These are phyloP conservation scores for Engystomops pustulosus DNA, from an alignment of 2,113 vertebrate genomes.

Conservation along the genomic window DNA sequence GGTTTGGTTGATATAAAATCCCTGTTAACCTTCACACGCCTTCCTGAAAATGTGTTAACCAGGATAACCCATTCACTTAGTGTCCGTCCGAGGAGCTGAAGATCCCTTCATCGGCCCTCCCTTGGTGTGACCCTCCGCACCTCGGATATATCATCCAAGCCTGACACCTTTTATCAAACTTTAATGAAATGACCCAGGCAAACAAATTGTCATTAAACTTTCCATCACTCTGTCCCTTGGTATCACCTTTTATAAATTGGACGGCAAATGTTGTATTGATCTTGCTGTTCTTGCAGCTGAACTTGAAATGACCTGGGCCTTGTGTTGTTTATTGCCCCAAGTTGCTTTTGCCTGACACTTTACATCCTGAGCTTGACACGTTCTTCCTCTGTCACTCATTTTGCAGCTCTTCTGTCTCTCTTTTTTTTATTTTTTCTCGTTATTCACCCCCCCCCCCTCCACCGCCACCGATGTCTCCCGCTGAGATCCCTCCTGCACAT, in stretches of 20 bases:
- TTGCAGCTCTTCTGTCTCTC: neutral
- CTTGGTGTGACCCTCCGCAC: slow-evolving; percentile 79
- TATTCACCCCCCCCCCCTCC: neutral
- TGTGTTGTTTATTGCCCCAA: slow-evolving; percentile 86
- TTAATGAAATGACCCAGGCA: slow-evolving; percentile 86
- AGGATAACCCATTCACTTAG: slow-evolving; percentile 16
- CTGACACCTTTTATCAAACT: slow-evolving; percentile 94
- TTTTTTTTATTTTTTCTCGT: neutral
- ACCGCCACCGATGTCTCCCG: neutral
- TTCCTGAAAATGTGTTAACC: slow-evolving; percentile 34
- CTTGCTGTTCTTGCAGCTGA: slow-evolving; percentile 85
- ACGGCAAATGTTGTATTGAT: slow-evolving; percentile 94
- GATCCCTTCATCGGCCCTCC: slow-evolving; percentile 66
- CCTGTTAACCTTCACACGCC: neutral
- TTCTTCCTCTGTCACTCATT: slow-evolving; percentile 51
- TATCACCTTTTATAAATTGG: slow-evolving; percentile 97
- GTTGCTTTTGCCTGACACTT: slow-evolving; percentile 83
- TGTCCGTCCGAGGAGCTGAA: slow-evolving; percentile 13
- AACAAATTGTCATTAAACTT: slow-evolving; percentile 94
- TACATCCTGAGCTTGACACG: slow-evolving; percentile 78
- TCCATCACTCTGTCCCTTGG: slow-evolving; percentile 87
- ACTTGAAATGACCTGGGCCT: slow-evolving; percentile 90
- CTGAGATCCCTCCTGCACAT: neutral
- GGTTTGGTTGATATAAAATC: neutral
- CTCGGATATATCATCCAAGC: slow-evolving; percentile 80